These are phyloP conservation scores for Cephus pygmeus DNA, from an alignment of 2,888 invertebrate species.

Conservation along the genomic window DNA sequence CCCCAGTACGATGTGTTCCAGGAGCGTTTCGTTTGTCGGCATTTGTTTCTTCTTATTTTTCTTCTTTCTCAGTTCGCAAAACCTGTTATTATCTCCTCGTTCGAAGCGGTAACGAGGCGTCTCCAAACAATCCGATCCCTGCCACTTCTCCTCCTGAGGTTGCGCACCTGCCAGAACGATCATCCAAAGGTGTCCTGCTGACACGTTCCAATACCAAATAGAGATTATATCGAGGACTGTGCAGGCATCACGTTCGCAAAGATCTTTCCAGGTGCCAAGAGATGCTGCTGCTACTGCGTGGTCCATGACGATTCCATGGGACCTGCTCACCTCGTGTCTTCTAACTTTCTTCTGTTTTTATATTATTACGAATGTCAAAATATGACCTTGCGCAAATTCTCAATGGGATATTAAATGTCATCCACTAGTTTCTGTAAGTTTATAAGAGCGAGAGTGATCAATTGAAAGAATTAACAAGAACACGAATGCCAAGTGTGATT, in stretches of 20 bases:
- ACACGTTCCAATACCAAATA: background rate
- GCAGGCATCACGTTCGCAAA: background rate
- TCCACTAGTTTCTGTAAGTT: background rate
- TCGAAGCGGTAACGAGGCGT: background rate
- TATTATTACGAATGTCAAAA: background rate
- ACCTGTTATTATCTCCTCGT: constrained; percentile 29
- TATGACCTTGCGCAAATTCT: background rate
- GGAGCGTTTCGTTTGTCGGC: background rate
- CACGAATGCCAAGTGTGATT: background rate
- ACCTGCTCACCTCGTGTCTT: background rate
- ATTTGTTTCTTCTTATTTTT: background rate
- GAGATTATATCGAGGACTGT: background rate
- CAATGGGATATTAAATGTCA: background rate
- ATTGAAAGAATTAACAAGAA: background rate
- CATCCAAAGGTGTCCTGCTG: background rate
- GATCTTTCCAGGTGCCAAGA: too few species aligned
- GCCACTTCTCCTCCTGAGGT: background rate
- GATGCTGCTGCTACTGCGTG: too few species aligned
- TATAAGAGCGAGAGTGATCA: background rate
- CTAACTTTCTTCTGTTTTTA: background rate
- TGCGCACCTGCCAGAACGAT: background rate
- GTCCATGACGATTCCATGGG: background rate
- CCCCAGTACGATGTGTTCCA: background rate
- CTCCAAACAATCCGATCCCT: background rate
- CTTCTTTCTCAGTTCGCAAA: constrained; percentile 20